These are phyloP conservation scores for Neotragus pygmaeus DNA, from an alignment of 2,113 vertebrate species.

Conservation along the genomic window DNA sequence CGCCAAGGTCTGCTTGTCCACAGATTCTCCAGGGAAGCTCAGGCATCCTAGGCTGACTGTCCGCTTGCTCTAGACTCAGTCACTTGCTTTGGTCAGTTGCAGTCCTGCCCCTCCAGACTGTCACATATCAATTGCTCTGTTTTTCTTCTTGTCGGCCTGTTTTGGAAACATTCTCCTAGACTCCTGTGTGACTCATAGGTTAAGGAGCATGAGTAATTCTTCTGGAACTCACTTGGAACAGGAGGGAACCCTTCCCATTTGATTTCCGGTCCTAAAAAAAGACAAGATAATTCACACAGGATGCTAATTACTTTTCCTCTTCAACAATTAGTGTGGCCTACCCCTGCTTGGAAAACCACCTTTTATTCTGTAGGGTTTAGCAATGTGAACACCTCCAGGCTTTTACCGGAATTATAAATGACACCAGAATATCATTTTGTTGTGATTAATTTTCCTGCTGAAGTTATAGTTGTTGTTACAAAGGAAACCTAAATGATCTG, in stretches of 20 bases:
- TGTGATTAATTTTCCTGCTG: not conserved
- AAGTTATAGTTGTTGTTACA: not conserved
- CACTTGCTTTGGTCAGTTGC: not conserved
- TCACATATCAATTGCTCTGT: conserved; percentile 57
- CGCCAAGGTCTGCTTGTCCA: accelerated
- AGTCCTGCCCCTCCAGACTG: not conserved
- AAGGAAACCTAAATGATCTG: not conserved
- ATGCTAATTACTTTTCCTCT: conserved; percentile 74
- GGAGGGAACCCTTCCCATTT: conserved; percentile 79
- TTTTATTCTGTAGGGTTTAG: not conserved
- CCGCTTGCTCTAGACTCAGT: not conserved
- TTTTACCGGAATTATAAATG: conserved; percentile 34
- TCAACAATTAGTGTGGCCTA: conserved; percentile 59
- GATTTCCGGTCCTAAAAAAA: conserved; percentile 81
- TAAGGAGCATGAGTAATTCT: conserved; percentile 78
- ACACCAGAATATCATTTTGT: not conserved
- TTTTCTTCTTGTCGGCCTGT: conserved; percentile 70
- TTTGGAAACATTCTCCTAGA: conserved; percentile 78
- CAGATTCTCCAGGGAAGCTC: not conserved
- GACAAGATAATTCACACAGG: conserved; percentile 70
- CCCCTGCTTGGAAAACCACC: conserved; percentile 42
- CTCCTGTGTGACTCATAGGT: conserved; percentile 80
- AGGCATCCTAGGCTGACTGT: not conserved
- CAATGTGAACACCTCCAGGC: not conserved
- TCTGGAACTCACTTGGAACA: conserved; percentile 75